phyloP scores from a whole-genome alignment of 2,797 vertebrate species.

The Onychomys arenicola region DNA sequence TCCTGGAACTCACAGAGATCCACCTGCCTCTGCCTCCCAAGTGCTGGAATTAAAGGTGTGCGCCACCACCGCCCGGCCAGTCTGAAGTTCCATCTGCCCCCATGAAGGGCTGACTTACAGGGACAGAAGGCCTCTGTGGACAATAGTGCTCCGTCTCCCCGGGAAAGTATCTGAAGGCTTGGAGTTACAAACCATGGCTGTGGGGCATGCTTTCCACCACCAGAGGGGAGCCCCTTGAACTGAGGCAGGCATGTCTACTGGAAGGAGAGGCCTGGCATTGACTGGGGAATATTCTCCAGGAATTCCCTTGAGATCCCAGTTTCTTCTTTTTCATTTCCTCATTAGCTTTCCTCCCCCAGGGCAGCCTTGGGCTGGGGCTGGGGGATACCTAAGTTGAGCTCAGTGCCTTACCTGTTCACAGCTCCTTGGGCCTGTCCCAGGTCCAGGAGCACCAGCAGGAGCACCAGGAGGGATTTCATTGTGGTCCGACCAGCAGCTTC shows the following conservation, averaged over 20 bases:
- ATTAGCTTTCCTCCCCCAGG: neutral
- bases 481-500: neutral
- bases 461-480: slow-evolving; percentile 80
- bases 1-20: no score
- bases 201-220: neutral
- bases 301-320: neutral
- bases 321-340: neutral
- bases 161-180: neutral
- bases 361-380: neutral
- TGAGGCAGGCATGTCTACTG: neutral
- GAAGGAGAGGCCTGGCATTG: neutral
- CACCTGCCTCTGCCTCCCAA: no score
- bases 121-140: neutral
- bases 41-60: no score
- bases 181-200: neutral
- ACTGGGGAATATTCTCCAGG: neutral
- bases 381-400: neutral
- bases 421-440: slow-evolving; percentile 44
- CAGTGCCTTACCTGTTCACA: slow-evolving; percentile 83
- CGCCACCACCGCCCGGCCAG: no score
- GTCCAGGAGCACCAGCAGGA: slow-evolving; percentile 72
- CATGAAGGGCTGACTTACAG: neutral
- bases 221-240: neutral
- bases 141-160: neutral
- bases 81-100: neutral